Evolutionary conservation across 2,113 vertebrate species (phyloP).

Genomic region (Brienomyrus longianalis): DNA sequence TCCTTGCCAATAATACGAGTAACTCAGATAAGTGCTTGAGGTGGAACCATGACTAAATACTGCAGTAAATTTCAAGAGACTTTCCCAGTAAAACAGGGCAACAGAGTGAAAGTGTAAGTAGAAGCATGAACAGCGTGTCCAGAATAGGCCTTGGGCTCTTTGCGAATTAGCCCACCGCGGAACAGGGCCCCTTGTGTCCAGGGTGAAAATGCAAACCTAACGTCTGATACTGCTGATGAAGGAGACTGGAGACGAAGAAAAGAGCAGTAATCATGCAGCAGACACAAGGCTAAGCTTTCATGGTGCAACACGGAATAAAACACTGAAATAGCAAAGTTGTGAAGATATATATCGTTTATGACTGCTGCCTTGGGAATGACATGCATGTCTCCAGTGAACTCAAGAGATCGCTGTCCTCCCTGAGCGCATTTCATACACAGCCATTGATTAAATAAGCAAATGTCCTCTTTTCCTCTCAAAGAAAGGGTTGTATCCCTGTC

Average conservation of each 20-base stretch:
- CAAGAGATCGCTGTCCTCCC: too few relatives aligned
- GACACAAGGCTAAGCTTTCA: not conserved
- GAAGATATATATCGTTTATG: not conserved
- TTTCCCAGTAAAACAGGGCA: not conserved
- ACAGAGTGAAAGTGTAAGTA: not conserved
- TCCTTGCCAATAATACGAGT: not conserved
- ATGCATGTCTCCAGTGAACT: not conserved
- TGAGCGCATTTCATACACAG: not conserved
- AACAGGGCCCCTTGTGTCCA: not conserved
- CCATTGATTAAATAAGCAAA: not conserved
- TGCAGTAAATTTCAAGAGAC: not conserved
- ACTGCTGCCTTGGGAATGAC: not conserved
- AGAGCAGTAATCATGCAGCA: not conserved
- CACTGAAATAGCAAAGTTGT: not conserved
- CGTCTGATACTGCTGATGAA: too few relatives aligned
- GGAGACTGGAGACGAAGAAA: not conserved
- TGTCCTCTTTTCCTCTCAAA: not conserved
- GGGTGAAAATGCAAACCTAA: not conserved
- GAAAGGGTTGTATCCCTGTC: not conserved
- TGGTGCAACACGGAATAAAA: not conserved
- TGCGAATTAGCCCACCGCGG: not conserved
- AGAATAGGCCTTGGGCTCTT: not conserved
- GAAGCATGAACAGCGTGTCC: not conserved
- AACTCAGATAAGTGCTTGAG: not conserved
- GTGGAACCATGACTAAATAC: not conserved